Base-by-base conservation (phyloP, 2,113 vertebrate species). In the Clarias gariepinus region DNA sequence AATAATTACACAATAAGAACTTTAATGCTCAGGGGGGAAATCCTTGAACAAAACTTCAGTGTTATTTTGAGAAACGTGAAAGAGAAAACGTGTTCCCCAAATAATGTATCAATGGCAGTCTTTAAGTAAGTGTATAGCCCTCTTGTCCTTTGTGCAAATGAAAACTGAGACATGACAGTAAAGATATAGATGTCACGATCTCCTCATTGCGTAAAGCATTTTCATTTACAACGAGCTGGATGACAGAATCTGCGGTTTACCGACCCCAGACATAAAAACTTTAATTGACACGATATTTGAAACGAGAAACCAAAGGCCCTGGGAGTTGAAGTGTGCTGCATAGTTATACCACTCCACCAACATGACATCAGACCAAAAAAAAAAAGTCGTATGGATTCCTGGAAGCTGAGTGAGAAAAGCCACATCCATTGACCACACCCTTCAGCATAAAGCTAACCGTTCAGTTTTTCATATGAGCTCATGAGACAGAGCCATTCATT, bases 361-460 rank as follows among this genome's bases (percentile, higher is more conserved):
- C 77, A 80, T 79, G 77, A 79, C 33, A 28, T 80, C 77, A 80
- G 28, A 33, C 18, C 19, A 25, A 47, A 8, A 47, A 41, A 3
- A 41, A 47, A 47, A 80, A 80, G 77, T 36, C 77, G 33, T 80
- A 80, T 80, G 55, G 77, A 80, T 80, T 80, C 55, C 21, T 33
- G 55, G 9, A 80, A 80, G 55, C 18, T 23, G 77, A 11, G 55
- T 30, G 53, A 80, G 55, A 58, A 58, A 80, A 21, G 28, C 55
- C 77, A 80, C 28, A 33, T 58, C 77, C 55, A 58, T 80, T 30
- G 55, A 80, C 28, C 77, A 58, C 77, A 80, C 77, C 77, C 77
- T 33, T 58, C 18, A 36, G 18, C 55, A 58, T 21, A 33, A 33
- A 7, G 53, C 53, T 79, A 57, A 58, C 55, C 55, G 6, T 80